Percentiles rank a stretch among this genome's conserved stretches.
phyloP scores from a whole-genome alignment of 2,113 vertebrate genomes.

The Chiloscyllium plagiosum region DNA sequence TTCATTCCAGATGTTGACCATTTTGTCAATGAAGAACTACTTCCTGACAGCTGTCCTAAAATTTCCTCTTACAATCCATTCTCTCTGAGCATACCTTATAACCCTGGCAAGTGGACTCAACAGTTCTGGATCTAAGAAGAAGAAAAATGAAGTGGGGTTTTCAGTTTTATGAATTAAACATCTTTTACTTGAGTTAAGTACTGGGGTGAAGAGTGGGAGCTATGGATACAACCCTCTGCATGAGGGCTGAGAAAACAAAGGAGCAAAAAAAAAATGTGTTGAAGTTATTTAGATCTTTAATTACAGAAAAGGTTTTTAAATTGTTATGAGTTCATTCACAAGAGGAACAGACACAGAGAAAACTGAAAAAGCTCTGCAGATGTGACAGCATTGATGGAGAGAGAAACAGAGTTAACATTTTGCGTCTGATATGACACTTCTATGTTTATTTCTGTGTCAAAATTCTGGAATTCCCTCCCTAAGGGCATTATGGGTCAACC shows the following conservation, averaged over 20 bases:
- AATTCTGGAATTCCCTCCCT: no score
- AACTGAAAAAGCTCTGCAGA: no score
- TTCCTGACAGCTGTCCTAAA: neutral
- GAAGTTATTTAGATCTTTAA: neutral
- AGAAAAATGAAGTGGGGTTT: neutral
- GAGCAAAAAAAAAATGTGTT: neutral
- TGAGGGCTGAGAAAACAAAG: neutral
- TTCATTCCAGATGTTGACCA: neutral
- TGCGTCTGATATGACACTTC: no score
- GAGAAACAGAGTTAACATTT: no score
- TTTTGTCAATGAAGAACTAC: neutral
- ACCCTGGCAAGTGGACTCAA: neutral
- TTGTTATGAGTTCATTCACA: neutral
- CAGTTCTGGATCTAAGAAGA: neutral
- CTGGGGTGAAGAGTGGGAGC: neutral
- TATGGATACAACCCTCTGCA: neutral
- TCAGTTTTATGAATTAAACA: neutral
- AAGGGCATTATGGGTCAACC: no score
- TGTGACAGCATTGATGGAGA: no score
- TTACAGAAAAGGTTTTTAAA: neutral
- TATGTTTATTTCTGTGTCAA: no score
- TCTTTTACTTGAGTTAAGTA: neutral
- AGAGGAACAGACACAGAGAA: neutral
- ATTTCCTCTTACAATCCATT: neutral
- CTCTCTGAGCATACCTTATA: neutral